A percentile compares a stretch with the other conserved stretches of the same genome.
Conservation (phyloP, 2,797 vertebrate genomes). For the Lagocephalus sceleratus region DNA sequence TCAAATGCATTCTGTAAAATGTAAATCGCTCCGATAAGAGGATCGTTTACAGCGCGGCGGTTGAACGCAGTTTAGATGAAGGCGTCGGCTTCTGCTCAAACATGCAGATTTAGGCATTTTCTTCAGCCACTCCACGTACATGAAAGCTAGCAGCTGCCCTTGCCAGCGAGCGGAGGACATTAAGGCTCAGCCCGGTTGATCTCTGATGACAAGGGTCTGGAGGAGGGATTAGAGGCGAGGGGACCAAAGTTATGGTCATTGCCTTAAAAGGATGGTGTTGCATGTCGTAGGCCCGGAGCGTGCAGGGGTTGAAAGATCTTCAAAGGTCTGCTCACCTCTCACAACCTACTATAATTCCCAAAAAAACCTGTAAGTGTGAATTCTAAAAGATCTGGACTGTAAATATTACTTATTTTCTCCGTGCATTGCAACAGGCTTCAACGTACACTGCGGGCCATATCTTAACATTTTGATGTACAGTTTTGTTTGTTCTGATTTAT, state of each 20-base stretch:
- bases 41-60: slow-evolving; percentile 33
- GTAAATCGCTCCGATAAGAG: slow-evolving; percentile 44
- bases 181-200: slow-evolving; percentile 70
- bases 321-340: slow-evolving; percentile 55
- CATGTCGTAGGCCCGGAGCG: slow-evolving; percentile 65
- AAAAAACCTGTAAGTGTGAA: slow-evolving; percentile 43
- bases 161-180: slow-evolving; percentile 66
- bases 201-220: slow-evolving; percentile 73
- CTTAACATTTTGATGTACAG: slow-evolving; percentile 20
- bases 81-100: slow-evolving; percentile 42
- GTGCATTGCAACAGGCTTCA: slow-evolving; percentile 25
- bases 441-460: slow-evolving; percentile 13
- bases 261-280: slow-evolving; percentile 64
- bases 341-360: slow-evolving; percentile 36
- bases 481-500: slow-evolving; percentile 36
- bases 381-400: slow-evolving; percentile 45
- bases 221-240: slow-evolving; percentile 67
- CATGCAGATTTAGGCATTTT: slow-evolving; percentile 60
- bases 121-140: slow-evolving; percentile 60
- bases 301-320: slow-evolving; percentile 61
- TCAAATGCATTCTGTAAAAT: slow-evolving; percentile 60
- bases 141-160: slow-evolving; percentile 68
- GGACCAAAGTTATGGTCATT: slow-evolving; percentile 67
- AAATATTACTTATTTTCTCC: slow-evolving; percentile 49
- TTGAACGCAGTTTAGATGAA: slow-evolving; percentile 46